Conservation (phyloP, 2,113 vertebrate species). For the Crocuta crocuta region DNA sequence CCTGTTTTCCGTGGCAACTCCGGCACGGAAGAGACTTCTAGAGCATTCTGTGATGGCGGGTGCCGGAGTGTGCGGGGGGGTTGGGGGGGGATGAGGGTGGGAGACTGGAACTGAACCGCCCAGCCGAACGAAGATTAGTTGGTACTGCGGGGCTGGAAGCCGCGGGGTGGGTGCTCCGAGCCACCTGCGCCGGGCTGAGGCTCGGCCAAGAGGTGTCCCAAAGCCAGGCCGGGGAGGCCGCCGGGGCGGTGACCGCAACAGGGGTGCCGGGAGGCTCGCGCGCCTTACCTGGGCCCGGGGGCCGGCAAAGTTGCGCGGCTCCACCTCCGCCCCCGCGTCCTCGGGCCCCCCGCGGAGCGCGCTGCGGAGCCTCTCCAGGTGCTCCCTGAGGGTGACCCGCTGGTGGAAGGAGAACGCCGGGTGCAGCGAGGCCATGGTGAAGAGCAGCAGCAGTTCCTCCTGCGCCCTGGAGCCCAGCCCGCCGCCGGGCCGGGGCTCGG, state of each 20-base stretch:
- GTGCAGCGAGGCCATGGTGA: conserved; percentile 97
- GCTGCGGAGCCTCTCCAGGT: conserved; percentile 91
- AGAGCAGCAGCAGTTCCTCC: conserved; percentile 95
- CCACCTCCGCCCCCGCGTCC: conserved; percentile 57
- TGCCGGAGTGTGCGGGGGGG: not conserved
- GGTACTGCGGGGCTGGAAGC: not conserved
- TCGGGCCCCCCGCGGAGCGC: conserved; percentile 83
- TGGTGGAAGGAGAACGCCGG: conserved; percentile 98
- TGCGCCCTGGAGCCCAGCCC: conserved; percentile 86
- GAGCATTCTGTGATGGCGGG: conserved; percentile 77
- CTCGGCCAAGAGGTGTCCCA: not conserved
- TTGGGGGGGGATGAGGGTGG: rapidly evolving
- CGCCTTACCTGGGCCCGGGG: conserved; percentile 82
- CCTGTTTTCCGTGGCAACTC: conserved; percentile 12
- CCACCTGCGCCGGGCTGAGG: not conserved
- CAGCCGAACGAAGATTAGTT: not conserved
- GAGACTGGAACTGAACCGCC: not conserved
- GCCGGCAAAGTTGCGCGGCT: conserved; percentile 72
- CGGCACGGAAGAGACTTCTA: conserved; percentile 62
- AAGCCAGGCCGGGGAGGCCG: not conserved
- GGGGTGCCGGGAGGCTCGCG: not conserved
- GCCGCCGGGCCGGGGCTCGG: conserved; percentile 65
- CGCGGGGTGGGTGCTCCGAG: not conserved
- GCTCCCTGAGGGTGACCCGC: conserved; percentile 92
- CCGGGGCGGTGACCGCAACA: not conserved